Conservation (phyloP, 2,113 vertebrate species). For the Paradoxurus hermaphroditus region DNA sequence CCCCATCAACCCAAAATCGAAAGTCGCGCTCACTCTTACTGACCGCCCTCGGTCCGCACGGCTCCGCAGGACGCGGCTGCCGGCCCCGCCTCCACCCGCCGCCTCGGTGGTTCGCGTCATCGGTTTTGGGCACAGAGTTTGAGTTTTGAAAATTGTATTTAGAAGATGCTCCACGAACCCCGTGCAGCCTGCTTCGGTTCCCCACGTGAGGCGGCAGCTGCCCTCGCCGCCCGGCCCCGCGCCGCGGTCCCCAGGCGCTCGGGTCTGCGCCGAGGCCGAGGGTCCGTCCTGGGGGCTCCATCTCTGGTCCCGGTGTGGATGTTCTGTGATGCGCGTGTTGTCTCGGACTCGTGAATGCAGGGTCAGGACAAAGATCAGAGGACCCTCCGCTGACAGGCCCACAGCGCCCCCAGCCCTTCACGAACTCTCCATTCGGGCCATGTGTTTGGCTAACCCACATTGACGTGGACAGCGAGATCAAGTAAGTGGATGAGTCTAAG, state of each 20-base stretch:
- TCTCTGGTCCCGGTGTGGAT: neutral
- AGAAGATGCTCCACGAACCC: neutral
- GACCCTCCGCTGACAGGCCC: neutral
- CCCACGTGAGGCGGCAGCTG: too few relatives aligned
- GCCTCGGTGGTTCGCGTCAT: neutral
- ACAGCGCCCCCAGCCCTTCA: neutral
- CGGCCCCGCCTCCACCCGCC: too few relatives aligned
- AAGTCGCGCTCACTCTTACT: neutral
- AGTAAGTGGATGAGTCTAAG: neutral
- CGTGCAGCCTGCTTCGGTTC: neutral
- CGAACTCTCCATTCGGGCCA: too few relatives aligned
- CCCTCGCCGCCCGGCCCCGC: neutral
- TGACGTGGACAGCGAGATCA: neutral
- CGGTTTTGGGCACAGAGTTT: neutral
- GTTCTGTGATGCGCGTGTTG: neutral
- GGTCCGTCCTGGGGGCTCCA: neutral
- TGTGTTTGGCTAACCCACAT: too few relatives aligned
- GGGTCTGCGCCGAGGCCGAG: too few relatives aligned
- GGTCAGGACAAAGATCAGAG: neutral
- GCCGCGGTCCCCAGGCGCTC: neutral
- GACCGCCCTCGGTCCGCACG: fast-evolving
- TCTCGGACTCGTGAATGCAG: neutral
- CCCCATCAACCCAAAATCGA: neutral
- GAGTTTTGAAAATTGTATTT: neutral
- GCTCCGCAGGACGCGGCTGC: neutral